phyloP scores from a whole-genome alignment of 2,113 vertebrate species.

The Atlantisia rogersi region DNA sequence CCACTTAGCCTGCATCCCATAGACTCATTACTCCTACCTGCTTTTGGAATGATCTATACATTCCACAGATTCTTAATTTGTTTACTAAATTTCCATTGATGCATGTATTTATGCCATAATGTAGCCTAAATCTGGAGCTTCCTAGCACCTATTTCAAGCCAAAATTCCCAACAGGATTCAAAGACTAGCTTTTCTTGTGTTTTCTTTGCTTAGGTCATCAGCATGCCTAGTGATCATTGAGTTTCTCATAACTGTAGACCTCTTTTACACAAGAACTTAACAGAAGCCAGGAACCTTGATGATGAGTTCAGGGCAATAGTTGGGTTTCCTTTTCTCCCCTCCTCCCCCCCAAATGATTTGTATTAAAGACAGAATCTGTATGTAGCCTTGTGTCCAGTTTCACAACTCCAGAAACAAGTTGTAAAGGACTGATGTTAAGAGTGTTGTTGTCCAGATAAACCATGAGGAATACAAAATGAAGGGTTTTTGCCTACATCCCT shows the following conservation, averaged over 20 bases:
- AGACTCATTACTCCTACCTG: neutral
- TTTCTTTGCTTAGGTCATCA: neutral
- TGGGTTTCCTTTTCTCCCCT: rapidly evolving
- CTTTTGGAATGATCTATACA: neutral
- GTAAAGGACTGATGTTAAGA: neutral
- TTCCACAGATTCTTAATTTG: neutral
- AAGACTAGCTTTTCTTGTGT: neutral
- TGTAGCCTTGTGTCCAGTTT: neutral
- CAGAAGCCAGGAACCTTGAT: neutral
- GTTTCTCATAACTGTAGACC: neutral
- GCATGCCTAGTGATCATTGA: neutral
- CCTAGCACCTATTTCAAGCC: neutral
- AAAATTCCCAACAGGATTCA: neutral
- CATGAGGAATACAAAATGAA: neutral
- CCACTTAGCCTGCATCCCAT: neutral
- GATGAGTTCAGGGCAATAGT: neutral
- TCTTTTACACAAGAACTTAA: neutral
- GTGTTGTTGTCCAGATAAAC: neutral
- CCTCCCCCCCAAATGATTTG: neutral
- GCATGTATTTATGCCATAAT: neutral
- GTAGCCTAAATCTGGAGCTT: neutral
- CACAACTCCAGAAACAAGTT: neutral
- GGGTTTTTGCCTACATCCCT: rapidly evolving
- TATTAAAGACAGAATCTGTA: neutral
- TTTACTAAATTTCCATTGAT: neutral